Conservation (phyloP, 2,113 vertebrate genomes). For the Polypterus senegalus region DNA sequence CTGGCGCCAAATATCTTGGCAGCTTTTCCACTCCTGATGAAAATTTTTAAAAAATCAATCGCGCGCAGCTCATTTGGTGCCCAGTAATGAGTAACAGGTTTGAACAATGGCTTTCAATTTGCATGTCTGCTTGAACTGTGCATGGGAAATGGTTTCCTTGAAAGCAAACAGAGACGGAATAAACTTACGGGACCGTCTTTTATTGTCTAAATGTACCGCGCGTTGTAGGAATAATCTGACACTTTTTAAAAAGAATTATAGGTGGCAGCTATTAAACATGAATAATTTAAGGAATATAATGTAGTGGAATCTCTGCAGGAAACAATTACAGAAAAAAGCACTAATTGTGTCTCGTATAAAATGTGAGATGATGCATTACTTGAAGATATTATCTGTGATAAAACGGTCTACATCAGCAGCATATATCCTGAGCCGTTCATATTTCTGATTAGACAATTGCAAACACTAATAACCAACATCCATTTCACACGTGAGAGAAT, state of each 20-base stretch:
- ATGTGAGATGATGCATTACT: not conserved
- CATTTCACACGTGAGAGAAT: not conserved
- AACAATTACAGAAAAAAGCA: conserved; percentile 6
- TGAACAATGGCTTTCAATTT: too few relatives aligned
- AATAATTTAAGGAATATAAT: conserved; percentile 4
- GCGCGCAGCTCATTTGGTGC: too few relatives aligned
- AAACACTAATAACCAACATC: not conserved
- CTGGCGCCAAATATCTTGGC: not conserved
- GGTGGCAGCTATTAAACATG: not conserved
- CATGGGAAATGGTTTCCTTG: too few relatives aligned
- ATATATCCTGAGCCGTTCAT: not conserved
- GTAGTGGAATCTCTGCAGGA: not conserved
- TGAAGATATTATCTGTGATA: not conserved
- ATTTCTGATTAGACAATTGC: not conserved
- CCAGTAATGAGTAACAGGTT: too few relatives aligned
- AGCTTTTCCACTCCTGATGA: too few relatives aligned
- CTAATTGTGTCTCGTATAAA: not conserved
- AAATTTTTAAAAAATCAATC: too few relatives aligned
- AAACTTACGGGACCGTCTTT: too few relatives aligned
- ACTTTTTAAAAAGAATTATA: not conserved
- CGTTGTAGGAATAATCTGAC: not conserved
- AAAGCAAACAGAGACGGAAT: too few relatives aligned
- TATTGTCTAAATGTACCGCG: not conserved
- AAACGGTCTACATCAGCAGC: conserved; percentile 1
- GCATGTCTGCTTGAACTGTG: too few relatives aligned